Evolutionary conservation across 2,888 invertebrate species (phyloP).

Genomic region (Xanthia togata): DNA sequence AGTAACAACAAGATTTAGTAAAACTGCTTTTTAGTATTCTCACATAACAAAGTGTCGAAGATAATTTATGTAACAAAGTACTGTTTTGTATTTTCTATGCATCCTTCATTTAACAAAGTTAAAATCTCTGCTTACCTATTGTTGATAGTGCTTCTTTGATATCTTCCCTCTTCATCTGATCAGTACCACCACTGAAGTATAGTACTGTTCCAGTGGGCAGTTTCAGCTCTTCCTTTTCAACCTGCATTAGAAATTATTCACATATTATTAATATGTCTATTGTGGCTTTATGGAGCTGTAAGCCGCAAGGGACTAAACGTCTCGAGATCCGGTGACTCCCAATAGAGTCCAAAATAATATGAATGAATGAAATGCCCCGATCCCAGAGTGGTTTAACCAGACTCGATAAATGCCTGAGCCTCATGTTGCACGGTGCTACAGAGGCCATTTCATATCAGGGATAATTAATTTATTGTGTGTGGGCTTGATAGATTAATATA

Average conservation of each 20-base stretch:
- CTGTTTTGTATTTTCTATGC: neutral
- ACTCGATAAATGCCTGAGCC: too few species aligned
- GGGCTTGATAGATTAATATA: neutral
- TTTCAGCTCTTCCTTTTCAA: conserved; percentile 84
- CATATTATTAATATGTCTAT: neutral
- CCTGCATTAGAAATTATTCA: conserved; percentile 66
- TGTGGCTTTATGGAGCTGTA: neutral
- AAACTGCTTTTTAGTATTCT: too few species aligned
- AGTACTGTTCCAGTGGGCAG: conserved; percentile 94
- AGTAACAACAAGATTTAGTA: too few species aligned
- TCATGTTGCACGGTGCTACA: too few species aligned
- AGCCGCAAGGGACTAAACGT: neutral
- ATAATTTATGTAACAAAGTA: neutral
- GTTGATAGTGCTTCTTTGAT: conserved; percentile 93
- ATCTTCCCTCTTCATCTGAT: conserved; percentile 92
- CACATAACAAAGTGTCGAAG: too few species aligned
- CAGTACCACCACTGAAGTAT: conserved; percentile 92
- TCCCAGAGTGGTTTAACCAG: too few species aligned
- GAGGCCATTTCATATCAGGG: too few species aligned
- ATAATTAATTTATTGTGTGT: neutral
- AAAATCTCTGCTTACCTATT: conserved; percentile 76
- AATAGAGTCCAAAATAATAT: too few species aligned
- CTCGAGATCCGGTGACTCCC: neutral
- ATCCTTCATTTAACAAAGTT: neutral
- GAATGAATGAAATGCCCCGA: too few species aligned